These are phyloP conservation scores for Agraylea sexmaculata DNA, from an alignment of 1,140 invertebrate species.

Conservation along the genomic window DNA sequence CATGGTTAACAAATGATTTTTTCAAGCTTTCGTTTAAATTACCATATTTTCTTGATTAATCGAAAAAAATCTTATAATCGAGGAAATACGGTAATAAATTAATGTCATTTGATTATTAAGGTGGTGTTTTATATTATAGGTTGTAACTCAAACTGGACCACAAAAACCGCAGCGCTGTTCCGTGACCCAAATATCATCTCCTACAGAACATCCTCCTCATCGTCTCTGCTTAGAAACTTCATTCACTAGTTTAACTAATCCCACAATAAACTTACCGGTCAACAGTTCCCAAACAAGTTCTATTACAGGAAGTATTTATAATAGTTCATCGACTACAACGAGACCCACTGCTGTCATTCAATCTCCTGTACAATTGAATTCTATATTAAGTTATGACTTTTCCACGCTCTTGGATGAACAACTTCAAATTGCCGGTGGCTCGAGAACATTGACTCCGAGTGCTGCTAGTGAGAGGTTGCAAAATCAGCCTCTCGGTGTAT, in stretches of 20 bases:
- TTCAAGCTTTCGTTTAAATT: too few relatives aligned
- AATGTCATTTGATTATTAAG: too few relatives aligned
- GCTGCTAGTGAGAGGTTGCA: constrained; percentile 12
- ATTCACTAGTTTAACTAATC: constrained; percentile 54
- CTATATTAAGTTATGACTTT: constrained; percentile 21
- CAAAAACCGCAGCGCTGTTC: constrained; percentile 52
- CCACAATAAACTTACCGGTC: constrained; percentile 27
- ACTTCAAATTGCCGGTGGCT: constrained; percentile 13
- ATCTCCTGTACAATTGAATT: constrained; percentile 19
- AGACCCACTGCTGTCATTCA: constrained; percentile 17
- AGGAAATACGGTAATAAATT: too few relatives aligned
- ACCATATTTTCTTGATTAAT: too few relatives aligned
- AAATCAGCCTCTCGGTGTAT: constrained; percentile 19
- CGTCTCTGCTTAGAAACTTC: constrained; percentile 61
- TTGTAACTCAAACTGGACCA: constrained; percentile 62
- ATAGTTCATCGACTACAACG: constrained; percentile 17
- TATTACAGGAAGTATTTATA: constrained; percentile 16
- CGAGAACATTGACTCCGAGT: constrained; percentile 18
- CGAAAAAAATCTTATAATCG: too few relatives aligned
- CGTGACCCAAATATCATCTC: constrained; percentile 26
- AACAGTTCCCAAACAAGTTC: constrained; percentile 18
- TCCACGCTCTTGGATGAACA: constrained; percentile 20
- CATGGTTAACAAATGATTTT: too few relatives aligned
- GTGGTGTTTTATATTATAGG: too few relatives aligned
- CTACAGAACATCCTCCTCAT: constrained; percentile 34